Percentiles rank a stretch among this genome's conserved stretches.
These are phyloP conservation scores for Phrynocephalus guinanensis DNA, from an alignment of 2,797 vertebrate species.

Conservation along the genomic window DNA sequence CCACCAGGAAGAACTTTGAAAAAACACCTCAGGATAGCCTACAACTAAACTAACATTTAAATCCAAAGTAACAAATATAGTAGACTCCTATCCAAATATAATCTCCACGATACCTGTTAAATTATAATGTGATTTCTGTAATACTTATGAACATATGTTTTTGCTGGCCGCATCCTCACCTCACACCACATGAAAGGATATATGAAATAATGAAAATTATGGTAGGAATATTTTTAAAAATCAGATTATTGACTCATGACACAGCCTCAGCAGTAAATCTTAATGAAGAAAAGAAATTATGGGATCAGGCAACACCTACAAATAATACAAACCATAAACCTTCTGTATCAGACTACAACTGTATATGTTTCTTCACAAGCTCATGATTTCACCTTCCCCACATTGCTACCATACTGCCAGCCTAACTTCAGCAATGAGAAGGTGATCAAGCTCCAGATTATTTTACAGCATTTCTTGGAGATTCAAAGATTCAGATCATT, in stretches of 20 bases:
- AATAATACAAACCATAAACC: not conserved
- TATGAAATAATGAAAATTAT: not conserved
- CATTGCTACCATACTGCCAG: not conserved
- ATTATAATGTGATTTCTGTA: no score
- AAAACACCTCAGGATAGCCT: not conserved
- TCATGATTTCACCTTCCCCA: not conserved
- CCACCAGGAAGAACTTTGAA: not conserved
- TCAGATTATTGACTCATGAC: conserved; percentile 19
- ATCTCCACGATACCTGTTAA: not conserved
- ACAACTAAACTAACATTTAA: not conserved
- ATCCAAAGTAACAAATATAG: not conserved
- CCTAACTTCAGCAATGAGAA: not conserved
- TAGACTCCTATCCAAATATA: conserved; percentile 4
- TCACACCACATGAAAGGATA: not conserved
- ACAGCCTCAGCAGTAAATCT: conserved; percentile 28
- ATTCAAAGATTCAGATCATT: not conserved
- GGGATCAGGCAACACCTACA: conserved; percentile 21
- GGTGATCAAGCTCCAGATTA: not conserved
- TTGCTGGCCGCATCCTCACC: no score
- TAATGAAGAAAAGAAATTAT: conserved; percentile 37
- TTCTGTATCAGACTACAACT: not conserved
- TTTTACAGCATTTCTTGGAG: not conserved
- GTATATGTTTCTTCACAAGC: not conserved
- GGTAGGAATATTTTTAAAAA: not conserved
- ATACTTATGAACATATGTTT: no score